Evolutionary conservation across 2,797 vertebrate genomes (phyloP).

Genomic region (Garrulus glandarius): DNA sequence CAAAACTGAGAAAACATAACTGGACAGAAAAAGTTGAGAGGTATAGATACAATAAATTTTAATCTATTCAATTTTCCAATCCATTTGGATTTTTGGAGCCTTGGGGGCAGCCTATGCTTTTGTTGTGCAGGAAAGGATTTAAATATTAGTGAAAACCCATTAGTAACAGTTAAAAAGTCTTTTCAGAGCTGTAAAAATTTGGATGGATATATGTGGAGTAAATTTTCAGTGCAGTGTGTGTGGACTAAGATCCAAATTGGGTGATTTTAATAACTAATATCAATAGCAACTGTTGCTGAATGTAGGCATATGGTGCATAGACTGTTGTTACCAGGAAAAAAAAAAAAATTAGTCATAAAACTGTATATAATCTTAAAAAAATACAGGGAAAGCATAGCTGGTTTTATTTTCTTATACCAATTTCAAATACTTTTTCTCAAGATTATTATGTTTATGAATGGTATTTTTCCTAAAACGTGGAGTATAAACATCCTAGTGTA

Average conservation of each 20-base stretch:
- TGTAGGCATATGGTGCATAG: not conserved
- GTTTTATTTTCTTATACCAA: not conserved
- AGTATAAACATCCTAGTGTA: not conserved
- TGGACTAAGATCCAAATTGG: not conserved
- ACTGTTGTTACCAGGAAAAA: not conserved
- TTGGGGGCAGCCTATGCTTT: not conserved
- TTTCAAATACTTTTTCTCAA: not conserved
- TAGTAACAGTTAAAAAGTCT: slow-evolving; percentile 17
- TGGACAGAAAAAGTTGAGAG: not conserved
- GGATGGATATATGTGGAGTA: not conserved
- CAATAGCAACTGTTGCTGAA: not conserved
- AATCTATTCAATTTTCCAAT: not conserved
- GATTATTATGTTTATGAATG: not conserved
- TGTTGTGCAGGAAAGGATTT: slow-evolving; percentile 28
- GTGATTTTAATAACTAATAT: not conserved
- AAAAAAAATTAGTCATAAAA: not conserved
- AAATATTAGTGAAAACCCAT: slow-evolving; percentile 56
- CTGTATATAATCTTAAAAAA: not conserved
- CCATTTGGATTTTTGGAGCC: not conserved
- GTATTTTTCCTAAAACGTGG: not conserved
- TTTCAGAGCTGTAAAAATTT: not conserved
- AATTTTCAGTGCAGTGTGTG: not conserved
- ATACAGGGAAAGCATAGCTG: not conserved
- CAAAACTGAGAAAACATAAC: not conserved
- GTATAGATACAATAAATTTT: not conserved